Base-by-base conservation (phyloP, 2,113 vertebrate species). In the Lichenostomus cassidix region DNA sequence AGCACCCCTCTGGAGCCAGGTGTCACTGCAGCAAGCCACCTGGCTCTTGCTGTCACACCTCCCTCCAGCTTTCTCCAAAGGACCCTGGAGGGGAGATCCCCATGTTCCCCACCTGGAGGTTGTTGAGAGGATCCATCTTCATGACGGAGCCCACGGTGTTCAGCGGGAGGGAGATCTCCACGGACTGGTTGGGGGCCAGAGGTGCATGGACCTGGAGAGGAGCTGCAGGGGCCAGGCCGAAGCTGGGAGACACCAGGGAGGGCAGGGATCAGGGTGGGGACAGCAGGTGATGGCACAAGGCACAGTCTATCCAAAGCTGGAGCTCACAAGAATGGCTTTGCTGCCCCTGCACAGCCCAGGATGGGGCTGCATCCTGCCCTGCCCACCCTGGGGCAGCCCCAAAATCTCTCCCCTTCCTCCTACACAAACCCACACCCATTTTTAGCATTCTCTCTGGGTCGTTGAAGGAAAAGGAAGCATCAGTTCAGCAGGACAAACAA, bases 71-170 rank as follows among this genome's bases (percentile, higher is more conserved):
- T 5, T 42, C 44, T 25, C 62, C 83, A 42, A 7, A 44, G 60
- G 20, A 11, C 20, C 42, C 17, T 22, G 25, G 19, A 62, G 46
- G 53, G 35, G 31, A 29, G 24, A 33, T 5, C 42, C 29, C 27
- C 0, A 0, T 2, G 2, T 2, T 68, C 5, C 96, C 83, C 95
- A 99, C 99, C 99, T 99, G 99, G 24, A 99, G 98, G 87, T 99
- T 99, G 97, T 98, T 99, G 68, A 99, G 98, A 11, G 99, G 99
- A 10, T 99, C 99, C 99, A 99, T 99, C 98, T 99, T 99, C 99
- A 99, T 99, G 90, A 99, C 98, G 0, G 99, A 99, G 67, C 99
- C 99, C 8, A 98, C 98, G 0, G 98, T 99, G 97, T 98, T 99
- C 64, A 99, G 98, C 0, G 99, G 99, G 39, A 99, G 98, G 63